These are phyloP conservation scores for Zaprionus lineosus DNA, from an alignment of 2,888 invertebrate genomes.

Conservation along the genomic window DNA sequence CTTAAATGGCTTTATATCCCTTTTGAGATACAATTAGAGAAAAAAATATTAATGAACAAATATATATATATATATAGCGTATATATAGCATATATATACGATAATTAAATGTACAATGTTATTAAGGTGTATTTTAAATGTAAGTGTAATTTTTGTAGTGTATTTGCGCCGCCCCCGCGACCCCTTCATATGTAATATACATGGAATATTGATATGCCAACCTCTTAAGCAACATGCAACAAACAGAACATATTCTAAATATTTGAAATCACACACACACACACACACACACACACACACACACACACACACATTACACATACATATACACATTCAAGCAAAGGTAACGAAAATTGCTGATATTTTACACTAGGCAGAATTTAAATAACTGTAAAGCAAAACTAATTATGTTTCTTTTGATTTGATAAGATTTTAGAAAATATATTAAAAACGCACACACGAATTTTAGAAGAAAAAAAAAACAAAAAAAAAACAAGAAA, in stretches of 20 bases:
- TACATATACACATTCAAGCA: slow-evolving; percentile 29
- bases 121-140: slow-evolving; percentile 40
- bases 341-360: slow-evolving; percentile 59
- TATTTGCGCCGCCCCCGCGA: slow-evolving; percentile 37
- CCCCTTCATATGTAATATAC: slow-evolving; percentile 49
- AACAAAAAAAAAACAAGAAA: slow-evolving; percentile 12
- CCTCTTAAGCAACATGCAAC: slow-evolving; percentile 17
- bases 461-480: slow-evolving; percentile 6
- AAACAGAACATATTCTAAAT: slow-evolving; percentile 51
- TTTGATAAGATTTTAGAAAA: slow-evolving; percentile 14
- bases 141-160: slow-evolving; percentile 65
- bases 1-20: slow-evolving; percentile 78
- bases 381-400: slow-evolving; percentile 31
- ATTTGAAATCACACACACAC: slow-evolving; percentile 22
- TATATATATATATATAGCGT: slow-evolving; percentile 23
- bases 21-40: slow-evolving; percentile 74
- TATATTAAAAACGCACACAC: slow-evolving; percentile 25
- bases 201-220: slow-evolving; percentile 35
- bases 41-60: slow-evolving; percentile 37
- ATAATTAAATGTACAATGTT: slow-evolving; percentile 54
- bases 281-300: slow-evolving; percentile 3
- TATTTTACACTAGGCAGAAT: slow-evolving; percentile 69
- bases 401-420: slow-evolving; percentile 26
- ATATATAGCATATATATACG: slow-evolving; percentile 41
- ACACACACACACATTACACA: slow-evolving; percentile 1